phyloP scores from a whole-genome alignment of 2,113 vertebrate genomes.

The Gambusia affinis region DNA sequence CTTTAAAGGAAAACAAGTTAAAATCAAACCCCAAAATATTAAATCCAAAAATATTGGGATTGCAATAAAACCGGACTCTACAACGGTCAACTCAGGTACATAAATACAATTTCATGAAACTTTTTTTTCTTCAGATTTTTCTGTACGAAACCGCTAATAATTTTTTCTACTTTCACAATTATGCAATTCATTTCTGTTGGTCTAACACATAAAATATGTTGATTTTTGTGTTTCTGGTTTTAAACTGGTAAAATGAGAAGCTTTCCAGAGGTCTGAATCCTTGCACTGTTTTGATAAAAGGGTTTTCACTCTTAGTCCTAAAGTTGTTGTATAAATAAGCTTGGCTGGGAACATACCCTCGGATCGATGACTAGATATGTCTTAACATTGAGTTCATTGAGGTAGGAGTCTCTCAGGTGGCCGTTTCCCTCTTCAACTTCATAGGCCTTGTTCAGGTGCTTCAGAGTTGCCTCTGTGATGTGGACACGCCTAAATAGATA shows the following conservation, averaged over 20 bases:
- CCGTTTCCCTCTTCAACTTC: constrained; percentile 96
- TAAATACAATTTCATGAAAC: no score
- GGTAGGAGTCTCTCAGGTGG: constrained; percentile 88
- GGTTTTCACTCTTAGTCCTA: not conserved
- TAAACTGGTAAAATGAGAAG: not conserved
- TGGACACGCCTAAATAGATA: constrained; percentile 87
- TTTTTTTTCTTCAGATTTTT: no score
- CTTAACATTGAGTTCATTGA: constrained; percentile 89
- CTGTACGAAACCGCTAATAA: no score
- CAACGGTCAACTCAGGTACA: no score
- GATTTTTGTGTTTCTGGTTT: not conserved
- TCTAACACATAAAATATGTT: no score
- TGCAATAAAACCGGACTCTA: no score
- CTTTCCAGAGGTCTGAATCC: not conserved
- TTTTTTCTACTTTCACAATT: no score
- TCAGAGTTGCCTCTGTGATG: constrained; percentile 96
- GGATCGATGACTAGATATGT: constrained; percentile 96
- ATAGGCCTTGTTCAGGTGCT: constrained; percentile 93
- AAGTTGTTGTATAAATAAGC: not conserved
- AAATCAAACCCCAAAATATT: not conserved
- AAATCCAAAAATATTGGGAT: no score
- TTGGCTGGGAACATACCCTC: constrained; percentile 76
- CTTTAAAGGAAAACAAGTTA: not conserved
- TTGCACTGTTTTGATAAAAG: not conserved
- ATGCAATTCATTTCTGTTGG: no score